phyloP scores from a whole-genome alignment of 2,888 invertebrate species.

The Tipula vernalis region DNA sequence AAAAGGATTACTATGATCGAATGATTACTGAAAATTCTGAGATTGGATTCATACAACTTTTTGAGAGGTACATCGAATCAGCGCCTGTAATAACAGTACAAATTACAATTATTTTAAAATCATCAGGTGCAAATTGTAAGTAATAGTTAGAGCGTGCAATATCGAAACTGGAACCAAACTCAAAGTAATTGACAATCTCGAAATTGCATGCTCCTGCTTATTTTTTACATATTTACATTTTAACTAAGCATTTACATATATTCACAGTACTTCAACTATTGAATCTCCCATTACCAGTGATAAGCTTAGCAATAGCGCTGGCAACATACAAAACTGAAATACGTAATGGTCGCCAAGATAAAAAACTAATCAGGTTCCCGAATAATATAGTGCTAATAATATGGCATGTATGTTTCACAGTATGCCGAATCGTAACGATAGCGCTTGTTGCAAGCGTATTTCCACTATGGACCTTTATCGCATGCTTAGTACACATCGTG shows the following conservation, averaged over 20 bases:
- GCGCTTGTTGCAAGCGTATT: slow-evolving; percentile 64
- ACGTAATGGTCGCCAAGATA: not conserved
- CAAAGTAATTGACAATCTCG: too few relatives aligned
- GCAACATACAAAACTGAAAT: not conserved
- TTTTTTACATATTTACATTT: not conserved
- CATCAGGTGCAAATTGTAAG: not conserved
- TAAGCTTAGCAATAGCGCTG: not conserved
- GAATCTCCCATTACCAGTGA: not conserved
- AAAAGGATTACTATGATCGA: not conserved
- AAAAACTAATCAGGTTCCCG: not conserved
- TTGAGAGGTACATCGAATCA: not conserved
- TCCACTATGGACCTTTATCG: slow-evolving; percentile 50
- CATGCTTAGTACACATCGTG: slow-evolving; percentile 56
- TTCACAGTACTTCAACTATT: not conserved
- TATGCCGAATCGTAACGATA: slow-evolving; percentile 69
- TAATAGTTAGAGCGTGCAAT: not conserved
- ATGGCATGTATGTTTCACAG: slow-evolving; percentile 28
- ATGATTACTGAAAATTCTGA: not conserved
- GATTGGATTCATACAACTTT: not conserved
- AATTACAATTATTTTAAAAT: not conserved
- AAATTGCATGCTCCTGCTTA: too few relatives aligned
- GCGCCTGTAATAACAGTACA: not conserved
- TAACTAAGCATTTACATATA: not conserved
- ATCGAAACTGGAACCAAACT: not conserved
- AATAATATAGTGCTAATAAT: not conserved